A percentile compares a stretch with the other conserved stretches of the same genome.
These are phyloP conservation scores for Plebejus melissa DNA, from an alignment of 2,888 invertebrate genomes.

Conservation along the genomic window DNA sequence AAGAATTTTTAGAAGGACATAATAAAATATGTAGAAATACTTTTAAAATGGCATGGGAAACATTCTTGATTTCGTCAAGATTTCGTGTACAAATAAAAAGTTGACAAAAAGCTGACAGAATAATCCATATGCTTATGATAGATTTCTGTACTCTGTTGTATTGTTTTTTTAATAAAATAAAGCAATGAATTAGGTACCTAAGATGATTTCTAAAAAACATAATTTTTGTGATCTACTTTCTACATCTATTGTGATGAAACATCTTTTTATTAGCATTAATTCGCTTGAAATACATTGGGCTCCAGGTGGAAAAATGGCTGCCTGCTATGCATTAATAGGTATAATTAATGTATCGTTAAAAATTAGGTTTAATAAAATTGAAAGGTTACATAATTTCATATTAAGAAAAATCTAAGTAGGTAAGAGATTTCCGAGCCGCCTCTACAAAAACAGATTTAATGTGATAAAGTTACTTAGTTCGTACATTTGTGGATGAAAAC, in stretches of 20 bases:
- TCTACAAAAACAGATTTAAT: slow-evolving; percentile 36
- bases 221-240: too few relatives aligned
- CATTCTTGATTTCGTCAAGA: neutral
- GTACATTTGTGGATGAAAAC: slow-evolving; percentile 40
- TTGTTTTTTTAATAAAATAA: neutral
- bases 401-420: slow-evolving; percentile 26
- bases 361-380: neutral
- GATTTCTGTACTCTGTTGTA: neutral
- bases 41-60: neutral
- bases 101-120: neutral
- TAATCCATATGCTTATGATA: neutral
- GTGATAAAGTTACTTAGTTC: slow-evolving; percentile 22
- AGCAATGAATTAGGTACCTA: neutral
- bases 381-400: neutral
- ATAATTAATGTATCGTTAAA: neutral
- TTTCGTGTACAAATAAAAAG: neutral
- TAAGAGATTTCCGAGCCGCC: slow-evolving; percentile 30
- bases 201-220: too few relatives aligned
- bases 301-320: too few relatives aligned
- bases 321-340: too few relatives aligned
- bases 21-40: neutral
- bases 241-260: too few relatives aligned
- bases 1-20: neutral
- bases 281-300: too few relatives aligned
- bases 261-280: too few relatives aligned